Evolutionary conservation across 2,888 invertebrate genomes (phyloP), one percentile per base, ranked within the genome.

Genomic region (Calameuta pallipes): DNA sequence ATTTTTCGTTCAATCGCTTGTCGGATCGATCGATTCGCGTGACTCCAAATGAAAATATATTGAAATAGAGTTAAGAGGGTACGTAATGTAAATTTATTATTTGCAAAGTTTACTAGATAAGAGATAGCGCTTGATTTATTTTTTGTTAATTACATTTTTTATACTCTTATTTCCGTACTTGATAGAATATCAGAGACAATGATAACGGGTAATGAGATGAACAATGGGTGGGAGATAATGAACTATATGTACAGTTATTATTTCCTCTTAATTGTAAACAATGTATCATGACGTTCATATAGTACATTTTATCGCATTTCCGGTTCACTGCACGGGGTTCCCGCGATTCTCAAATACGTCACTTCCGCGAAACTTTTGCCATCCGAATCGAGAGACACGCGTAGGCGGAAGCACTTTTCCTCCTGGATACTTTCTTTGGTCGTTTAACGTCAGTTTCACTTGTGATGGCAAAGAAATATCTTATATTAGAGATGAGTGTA

Each of bases 1-100:
- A 76, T 77, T 77, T 36, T 73, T 73, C 36, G 31, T 23, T 68
- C 31, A 37, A 77, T 77, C 69, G 77, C 73, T 73, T 70, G 34
- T 76, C 30, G 37, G 76, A 71, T 76, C 77, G 33, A n/a, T 34
- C 37, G 74, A 36, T 31, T 35, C 68, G 4, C 56, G 68, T 74
- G 56, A 56, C 56, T 56, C 9, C 23, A 1, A 23, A 23, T 23
- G 56, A 23, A 56, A 56, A 56, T 23, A 56, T 23, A 56, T 56
- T 23, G 56, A 56, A 56, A 23, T 23, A 23, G 9, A 56, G 6
- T 56, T 56, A 56, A 56, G 9, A 56, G 15, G 9, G 9, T 23
- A 23, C 6, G 56, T 23, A 23, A 56, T 23, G 9, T 23, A 56
- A 56, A 23, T 56, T 23, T 56, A 56, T 56, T 15, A 23, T 56